Evolutionary conservation across 2,113 vertebrate genomes (phyloP), one percentile per base, ranked within the genome.

Genomic region (Tiliqua scincoides): DNA sequence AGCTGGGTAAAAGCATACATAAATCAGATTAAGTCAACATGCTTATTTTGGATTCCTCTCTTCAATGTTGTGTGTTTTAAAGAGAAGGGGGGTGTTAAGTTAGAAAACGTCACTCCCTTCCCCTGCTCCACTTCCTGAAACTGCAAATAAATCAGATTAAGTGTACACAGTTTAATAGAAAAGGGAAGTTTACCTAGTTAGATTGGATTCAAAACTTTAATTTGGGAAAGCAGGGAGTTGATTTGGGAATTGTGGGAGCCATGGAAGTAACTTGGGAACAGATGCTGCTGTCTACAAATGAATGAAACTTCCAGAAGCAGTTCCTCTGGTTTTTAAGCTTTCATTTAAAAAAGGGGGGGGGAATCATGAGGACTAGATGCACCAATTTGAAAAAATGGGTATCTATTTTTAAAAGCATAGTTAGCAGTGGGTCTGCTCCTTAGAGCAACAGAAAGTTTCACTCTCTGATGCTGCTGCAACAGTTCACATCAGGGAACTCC

Each of bases 401-500:
- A 9, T 27, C 5, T 65, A n/a, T 65, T 65, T 10, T 67, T n/a
- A 30, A 30, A 68, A n/a, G 30, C 27, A 68, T 68, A 68, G 43
- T 48, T 48, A 48, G 43, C 43, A 48, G 43, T 48, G 43, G 43
- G 43, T 48, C 43, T 68, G 30, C 30, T 68, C 30, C 65, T 32
- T 32, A 30, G 30, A 5, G 65, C 65, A n/a, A 27, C 12, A n/a
- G 0, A 25, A 18, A 21, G 61, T 21, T 61, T 76, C 82, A 27
- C 2, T 0, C 32, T 0, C 61, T 27, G 62, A 59, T 0, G 0
- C 21, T 0, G 30, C 62, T 5, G 70, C n/a, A 0, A n/a, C 4
- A 0, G 52, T 80, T 17, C 65, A 73, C 82, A 2, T 40, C 27
- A 57, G 3, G 79, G 10, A 48, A 6, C 11, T 14, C 2, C 71